These are phyloP conservation scores for Lymantria dispar DNA, from an alignment of 2,888 invertebrate species.

Conservation along the genomic window DNA sequence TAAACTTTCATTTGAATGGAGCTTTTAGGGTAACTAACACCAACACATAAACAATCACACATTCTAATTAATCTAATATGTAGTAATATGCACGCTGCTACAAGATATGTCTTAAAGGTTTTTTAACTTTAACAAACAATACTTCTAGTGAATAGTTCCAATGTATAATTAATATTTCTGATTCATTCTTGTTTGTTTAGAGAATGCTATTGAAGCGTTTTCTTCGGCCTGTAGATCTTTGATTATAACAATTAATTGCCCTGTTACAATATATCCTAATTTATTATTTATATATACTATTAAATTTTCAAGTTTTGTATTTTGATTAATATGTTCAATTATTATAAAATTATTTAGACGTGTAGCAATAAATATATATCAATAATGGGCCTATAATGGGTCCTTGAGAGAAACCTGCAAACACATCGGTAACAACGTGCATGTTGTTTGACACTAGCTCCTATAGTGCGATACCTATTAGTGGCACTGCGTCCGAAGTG, in stretches of 20 bases:
- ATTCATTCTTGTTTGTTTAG: conserved; percentile 29
- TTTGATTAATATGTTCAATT: neutral
- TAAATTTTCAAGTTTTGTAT: neutral
- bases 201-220: neutral
- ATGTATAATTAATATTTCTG: conserved; percentile 26
- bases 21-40: conserved; percentile 37
- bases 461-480: conserved; percentile 85
- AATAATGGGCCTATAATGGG: neutral
- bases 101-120: conserved; percentile 44
- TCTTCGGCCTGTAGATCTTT: no score
- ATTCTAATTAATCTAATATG: conserved; percentile 58
- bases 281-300: neutral
- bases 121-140: conserved; percentile 39
- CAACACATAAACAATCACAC: conserved; percentile 52
- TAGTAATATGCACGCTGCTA: conserved; percentile 47
- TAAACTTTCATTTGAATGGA: conserved; percentile 24
- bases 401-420: neutral
- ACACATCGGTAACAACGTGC: conserved; percentile 40
- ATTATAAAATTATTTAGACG: no score
- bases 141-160: conserved; percentile 16
- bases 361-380: neutral
- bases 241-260: neutral
- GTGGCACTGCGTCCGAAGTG: conserved; percentile 91
- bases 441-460: conserved; percentile 22
- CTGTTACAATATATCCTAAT: neutral